A percentile compares a stretch with the other conserved stretches of the same genome.
Evolutionary conservation across 2,888 invertebrate genomes (phyloP).

Genomic region (Tillus elongatus): DNA sequence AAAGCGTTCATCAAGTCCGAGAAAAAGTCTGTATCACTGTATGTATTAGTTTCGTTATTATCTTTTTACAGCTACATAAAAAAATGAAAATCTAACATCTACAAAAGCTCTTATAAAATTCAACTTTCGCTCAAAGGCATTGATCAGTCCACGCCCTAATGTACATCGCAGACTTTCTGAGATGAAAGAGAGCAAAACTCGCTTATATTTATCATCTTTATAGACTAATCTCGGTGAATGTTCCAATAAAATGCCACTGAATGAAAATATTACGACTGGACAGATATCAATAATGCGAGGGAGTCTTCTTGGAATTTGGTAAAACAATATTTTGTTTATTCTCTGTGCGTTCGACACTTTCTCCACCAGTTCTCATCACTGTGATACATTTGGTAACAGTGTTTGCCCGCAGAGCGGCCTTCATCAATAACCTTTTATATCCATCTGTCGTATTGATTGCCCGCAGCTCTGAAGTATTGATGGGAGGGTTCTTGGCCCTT

Average conservation of each 20-base stretch:
- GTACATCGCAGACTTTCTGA: too few species aligned
- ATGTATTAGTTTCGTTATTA: too few species aligned
- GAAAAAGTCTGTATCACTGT: too few species aligned
- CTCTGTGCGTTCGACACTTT: conserved; percentile 19
- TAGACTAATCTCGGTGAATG: too few species aligned
- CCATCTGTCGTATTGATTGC: conserved; percentile 32
- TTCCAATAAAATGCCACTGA: background rate
- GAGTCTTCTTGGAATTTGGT: conserved; percentile 8
- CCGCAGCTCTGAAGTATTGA: conserved; percentile 25
- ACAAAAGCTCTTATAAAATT: too few species aligned
- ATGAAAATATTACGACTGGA: conserved; percentile 3
- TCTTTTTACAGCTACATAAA: too few species aligned
- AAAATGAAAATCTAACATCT: too few species aligned
- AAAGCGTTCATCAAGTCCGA: too few species aligned
- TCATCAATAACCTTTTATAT: conserved; percentile 31
- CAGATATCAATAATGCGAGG: conserved; percentile 8
- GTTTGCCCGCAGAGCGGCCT: conserved; percentile 23
- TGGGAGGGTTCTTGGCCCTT: conserved; percentile 8
- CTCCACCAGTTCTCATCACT: conserved; percentile 17
- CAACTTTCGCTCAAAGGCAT: too few species aligned
- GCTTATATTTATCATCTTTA: too few species aligned
- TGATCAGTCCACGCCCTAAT: too few species aligned
- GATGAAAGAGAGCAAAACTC: too few species aligned
- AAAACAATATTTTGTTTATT: conserved; percentile 21
- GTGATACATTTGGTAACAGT: conserved; percentile 21